These are phyloP conservation scores for Magallana angulata DNA, from an alignment of 1,140 invertebrate genomes.

Conservation along the genomic window DNA sequence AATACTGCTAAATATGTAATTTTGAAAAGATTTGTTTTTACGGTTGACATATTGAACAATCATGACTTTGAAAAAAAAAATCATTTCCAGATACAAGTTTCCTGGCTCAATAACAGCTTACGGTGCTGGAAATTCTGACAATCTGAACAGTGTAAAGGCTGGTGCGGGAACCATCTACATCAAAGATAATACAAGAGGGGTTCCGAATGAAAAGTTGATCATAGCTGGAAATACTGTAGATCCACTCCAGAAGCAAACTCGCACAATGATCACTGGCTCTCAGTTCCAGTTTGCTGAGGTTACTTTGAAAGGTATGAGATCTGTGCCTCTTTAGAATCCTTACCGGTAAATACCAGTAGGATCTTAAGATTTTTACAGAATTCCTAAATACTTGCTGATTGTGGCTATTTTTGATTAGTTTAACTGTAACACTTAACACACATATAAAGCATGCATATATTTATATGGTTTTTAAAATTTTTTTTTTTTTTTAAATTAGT, in stretches of 20 bases:
- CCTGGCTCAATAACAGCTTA: slow-evolving; percentile 66
- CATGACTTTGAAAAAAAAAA: too few species aligned
- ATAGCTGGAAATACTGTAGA: slow-evolving; percentile 61
- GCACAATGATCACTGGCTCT: slow-evolving; percentile 58
- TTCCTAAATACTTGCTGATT: too few species aligned
- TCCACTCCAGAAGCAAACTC: slow-evolving; percentile 63
- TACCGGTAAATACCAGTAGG: too few species aligned
- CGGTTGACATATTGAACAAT: too few species aligned
- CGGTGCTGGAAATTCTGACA: slow-evolving; percentile 65
- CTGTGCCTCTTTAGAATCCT: not conserved
- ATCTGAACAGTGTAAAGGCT: slow-evolving; percentile 62
- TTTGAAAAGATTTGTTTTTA: too few species aligned
- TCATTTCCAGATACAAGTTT: slow-evolving; percentile 56
- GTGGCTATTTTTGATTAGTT: too few species aligned
- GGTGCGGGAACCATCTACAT: slow-evolving; percentile 72
- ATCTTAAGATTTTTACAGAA: too few species aligned
- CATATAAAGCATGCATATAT: too few species aligned
- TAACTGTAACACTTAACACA: too few species aligned
- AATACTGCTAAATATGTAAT: too few species aligned
- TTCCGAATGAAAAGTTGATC: slow-evolving; percentile 50
- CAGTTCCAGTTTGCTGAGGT: slow-evolving; percentile 65
- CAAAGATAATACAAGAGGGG: slow-evolving; percentile 46
- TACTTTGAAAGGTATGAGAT: slow-evolving; percentile 61
- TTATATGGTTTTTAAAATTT: too few species aligned
- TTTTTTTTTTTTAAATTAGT: too few species aligned